These are phyloP conservation scores for Epirrita christyi DNA, from an alignment of 2,888 invertebrate genomes.

Conservation along the genomic window DNA sequence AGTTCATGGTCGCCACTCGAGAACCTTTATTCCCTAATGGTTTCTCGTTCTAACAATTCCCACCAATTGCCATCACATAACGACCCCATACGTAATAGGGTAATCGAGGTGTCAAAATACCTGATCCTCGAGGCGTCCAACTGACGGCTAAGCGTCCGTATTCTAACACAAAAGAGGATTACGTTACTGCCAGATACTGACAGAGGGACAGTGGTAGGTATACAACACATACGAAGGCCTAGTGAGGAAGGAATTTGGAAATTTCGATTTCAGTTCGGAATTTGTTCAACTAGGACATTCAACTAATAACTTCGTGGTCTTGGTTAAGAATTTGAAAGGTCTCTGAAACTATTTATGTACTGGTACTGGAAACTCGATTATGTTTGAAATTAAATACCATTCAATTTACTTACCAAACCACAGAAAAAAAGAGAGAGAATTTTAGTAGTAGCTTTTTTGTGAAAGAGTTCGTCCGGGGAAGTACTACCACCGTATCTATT, in stretches of 20 bases:
- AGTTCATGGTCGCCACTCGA: too few species aligned
- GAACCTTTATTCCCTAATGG: too few species aligned
- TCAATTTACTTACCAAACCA: too few species aligned
- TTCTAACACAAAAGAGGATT: constrained; percentile 52
- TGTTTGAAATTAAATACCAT: too few species aligned
- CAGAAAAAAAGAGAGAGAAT: too few species aligned
- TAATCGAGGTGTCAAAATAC: constrained; percentile 54
- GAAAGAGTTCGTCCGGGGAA: too few species aligned
- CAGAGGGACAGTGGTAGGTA: constrained; percentile 16
- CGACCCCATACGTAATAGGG: constrained; percentile 42
- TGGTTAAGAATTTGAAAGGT: neutral
- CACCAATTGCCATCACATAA: constrained; percentile 32
- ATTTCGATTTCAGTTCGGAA: constrained; percentile 12
- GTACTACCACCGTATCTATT: too few species aligned
- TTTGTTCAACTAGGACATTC: constrained; percentile 1
- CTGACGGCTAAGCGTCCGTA: constrained; percentile 40
- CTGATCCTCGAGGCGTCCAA: constrained; percentile 46
- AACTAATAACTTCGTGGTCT: neutral
- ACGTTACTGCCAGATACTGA: constrained; percentile 47
- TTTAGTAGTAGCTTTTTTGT: too few species aligned
- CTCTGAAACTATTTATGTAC: neutral
- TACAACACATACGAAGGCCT: neutral
- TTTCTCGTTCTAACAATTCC: neutral
- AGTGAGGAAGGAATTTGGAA: constrained; percentile 11
- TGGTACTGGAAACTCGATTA: too few species aligned